A percentile compares a stretch with the other conserved stretches of the same genome.
Conservation (phyloP, 2,797 vertebrate genomes). For the Anguilla marmorata region DNA sequence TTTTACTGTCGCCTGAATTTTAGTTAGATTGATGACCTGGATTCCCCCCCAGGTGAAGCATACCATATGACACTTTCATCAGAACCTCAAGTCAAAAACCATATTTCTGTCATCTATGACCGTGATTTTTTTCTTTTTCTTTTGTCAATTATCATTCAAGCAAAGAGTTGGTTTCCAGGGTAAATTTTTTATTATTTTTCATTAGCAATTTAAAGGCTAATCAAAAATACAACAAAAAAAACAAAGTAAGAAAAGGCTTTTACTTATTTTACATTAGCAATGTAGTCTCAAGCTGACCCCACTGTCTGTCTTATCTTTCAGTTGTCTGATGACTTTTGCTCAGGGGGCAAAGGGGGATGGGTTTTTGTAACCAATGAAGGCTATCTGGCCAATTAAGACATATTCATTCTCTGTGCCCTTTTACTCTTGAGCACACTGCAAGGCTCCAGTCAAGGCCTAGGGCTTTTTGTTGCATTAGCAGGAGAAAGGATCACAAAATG, state of each 20-base stretch:
- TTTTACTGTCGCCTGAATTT: conserved; percentile 11
- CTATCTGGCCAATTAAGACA: conserved; percentile 72
- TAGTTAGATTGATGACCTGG: conserved; percentile 16
- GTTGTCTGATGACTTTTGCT: conserved; percentile 54
- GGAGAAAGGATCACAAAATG: conserved; percentile 48
- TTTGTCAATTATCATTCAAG: neutral
- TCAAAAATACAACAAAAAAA: neutral
- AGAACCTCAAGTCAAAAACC: neutral
- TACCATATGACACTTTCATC: neutral
- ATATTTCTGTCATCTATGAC: neutral
- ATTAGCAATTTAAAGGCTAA: neutral
- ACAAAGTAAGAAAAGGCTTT: neutral
- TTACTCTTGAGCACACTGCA: conserved; percentile 59
- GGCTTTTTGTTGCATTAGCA: conserved; percentile 67
- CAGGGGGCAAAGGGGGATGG: conserved; percentile 51
- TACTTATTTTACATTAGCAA: neutral
- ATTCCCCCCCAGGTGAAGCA: neutral
- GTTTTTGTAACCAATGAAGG: conserved; percentile 66
- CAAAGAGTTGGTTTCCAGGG: neutral
- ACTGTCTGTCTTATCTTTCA: conserved; percentile 46
- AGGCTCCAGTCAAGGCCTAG: conserved; percentile 58
- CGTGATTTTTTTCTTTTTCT: neutral
- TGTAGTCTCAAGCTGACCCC: conserved; percentile 19
- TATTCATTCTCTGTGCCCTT: conserved; percentile 69
- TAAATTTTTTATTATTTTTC: neutral